phyloP scores from a whole-genome alignment of 2,797 vertebrate genomes.

The Tenualosa thibaudeaui region DNA sequence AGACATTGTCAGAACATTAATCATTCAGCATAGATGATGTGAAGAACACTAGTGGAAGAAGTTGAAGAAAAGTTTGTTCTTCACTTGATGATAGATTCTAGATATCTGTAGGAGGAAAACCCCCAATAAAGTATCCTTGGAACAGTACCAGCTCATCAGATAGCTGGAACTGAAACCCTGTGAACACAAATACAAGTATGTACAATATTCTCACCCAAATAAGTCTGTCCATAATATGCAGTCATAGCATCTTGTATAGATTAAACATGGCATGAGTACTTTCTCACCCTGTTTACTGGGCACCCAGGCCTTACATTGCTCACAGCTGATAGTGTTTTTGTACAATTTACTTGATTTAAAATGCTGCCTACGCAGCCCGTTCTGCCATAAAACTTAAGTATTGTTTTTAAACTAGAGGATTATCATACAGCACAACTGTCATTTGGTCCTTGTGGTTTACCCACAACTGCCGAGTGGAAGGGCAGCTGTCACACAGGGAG shows the following conservation, averaged over 20 bases:
- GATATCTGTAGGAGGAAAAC: too few relatives aligned
- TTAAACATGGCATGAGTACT: constrained; percentile 7
- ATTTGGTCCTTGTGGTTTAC: constrained; percentile 52
- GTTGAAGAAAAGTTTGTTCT: too few relatives aligned
- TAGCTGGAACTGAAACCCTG: background rate
- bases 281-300: constrained; percentile 49
- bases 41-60: too few relatives aligned
- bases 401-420: constrained; percentile 58
- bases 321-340: constrained; percentile 71
- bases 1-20: background rate
- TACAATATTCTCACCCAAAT: background rate
- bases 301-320: constrained; percentile 52
- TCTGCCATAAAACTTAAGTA: constrained; percentile 65
- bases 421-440: constrained; percentile 70
- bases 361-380: constrained; percentile 53
- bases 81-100: too few relatives aligned
- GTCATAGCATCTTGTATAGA: background rate
- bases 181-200: background rate
- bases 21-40: too few relatives aligned
- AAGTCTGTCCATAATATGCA: background rate
- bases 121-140: too few relatives aligned
- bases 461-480: constrained; percentile 48
- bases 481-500: background rate
- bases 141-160: background rate
- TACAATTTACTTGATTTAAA: constrained; percentile 70